Percentiles rank a stretch among this genome's conserved stretches.
Evolutionary conservation across 2,797 vertebrate genomes (phyloP).

Genomic region (Syngnathus rostellatus): DNA sequence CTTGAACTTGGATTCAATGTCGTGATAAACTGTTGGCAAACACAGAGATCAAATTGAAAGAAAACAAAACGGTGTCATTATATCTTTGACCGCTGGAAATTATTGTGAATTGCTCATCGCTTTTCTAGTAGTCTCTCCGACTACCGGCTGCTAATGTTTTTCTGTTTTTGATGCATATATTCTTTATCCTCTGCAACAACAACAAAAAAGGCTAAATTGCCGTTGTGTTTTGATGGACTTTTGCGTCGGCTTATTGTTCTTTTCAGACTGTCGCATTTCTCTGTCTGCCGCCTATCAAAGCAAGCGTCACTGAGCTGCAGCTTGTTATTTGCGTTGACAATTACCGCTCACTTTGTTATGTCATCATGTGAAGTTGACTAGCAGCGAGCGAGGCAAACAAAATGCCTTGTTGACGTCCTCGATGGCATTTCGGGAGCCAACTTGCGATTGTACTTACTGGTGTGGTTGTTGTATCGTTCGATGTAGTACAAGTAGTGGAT

Average conservation of each 20-base stretch:
- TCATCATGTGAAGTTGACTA: neutral
- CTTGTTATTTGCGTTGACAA: neutral
- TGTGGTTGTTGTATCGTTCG: slow-evolving; percentile 81
- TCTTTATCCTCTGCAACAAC: neutral
- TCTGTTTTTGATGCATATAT: neutral
- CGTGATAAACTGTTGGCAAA: slow-evolving; percentile 76
- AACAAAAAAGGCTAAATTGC: neutral
- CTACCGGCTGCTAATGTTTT: too few relatives aligned
- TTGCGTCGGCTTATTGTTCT: neutral
- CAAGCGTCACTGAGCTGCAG: neutral
- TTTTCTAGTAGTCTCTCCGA: too few relatives aligned
- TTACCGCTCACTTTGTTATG: neutral
- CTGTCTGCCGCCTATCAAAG: neutral
- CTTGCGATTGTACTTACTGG: slow-evolving; percentile 73
- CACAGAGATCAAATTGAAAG: neutral
- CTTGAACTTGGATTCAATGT: slow-evolving; percentile 75
- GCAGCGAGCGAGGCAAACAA: neutral
- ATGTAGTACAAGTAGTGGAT: slow-evolving; percentile 78
- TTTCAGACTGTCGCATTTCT: neutral
- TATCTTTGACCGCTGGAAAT: too few relatives aligned
- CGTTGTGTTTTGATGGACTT: neutral
- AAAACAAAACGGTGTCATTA: slow-evolving; percentile 4
- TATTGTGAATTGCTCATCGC: too few relatives aligned
- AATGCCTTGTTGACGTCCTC: neutral
- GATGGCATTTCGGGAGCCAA: neutral